A percentile compares a stretch with the other conserved stretches of the same genome.
These are phyloP conservation scores for Nebria ingens DNA, from an alignment of 1,140 invertebrate genomes.

Conservation along the genomic window DNA sequence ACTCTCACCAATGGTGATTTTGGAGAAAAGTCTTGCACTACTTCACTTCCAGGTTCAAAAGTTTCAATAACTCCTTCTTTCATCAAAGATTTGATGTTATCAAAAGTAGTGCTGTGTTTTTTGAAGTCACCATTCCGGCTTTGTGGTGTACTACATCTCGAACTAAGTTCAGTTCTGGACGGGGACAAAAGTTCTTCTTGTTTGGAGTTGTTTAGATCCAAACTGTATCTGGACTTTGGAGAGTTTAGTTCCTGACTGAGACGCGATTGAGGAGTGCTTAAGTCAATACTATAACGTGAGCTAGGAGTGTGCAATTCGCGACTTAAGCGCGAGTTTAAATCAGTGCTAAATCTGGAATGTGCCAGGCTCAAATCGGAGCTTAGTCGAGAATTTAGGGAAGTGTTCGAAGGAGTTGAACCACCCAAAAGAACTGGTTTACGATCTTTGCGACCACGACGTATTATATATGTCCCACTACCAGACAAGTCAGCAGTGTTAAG, in stretches of 20 bases:
- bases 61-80: conserved; percentile 51
- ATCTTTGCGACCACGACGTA: conserved; percentile 52
- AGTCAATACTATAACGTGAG: conserved; percentile 48
- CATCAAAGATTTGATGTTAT: conserved; percentile 64
- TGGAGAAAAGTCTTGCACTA: conserved; percentile 38
- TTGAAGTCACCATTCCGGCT: conserved; percentile 46
- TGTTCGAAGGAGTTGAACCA: conserved; percentile 29
- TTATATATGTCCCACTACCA: conserved; percentile 60
- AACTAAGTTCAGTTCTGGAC: conserved; percentile 25
- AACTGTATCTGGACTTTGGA: conserved; percentile 45
- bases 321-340: conserved; percentile 43
- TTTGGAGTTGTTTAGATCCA: conserved; percentile 46
- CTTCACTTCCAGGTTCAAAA: conserved; percentile 36
- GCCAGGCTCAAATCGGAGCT: conserved; percentile 48
- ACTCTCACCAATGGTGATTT: conserved; percentile 44
- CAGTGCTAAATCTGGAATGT: conserved; percentile 43
- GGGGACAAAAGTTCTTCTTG: conserved; percentile 35
- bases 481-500: conserved; percentile 42
- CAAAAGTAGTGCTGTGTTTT: conserved; percentile 65
- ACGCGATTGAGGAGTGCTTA: conserved; percentile 41
- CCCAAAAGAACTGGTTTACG: conserved; percentile 35
- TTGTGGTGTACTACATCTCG: conserved; percentile 26
- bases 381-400: conserved; percentile 44
- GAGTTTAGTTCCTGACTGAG: conserved; percentile 45
- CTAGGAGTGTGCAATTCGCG: conserved; percentile 46